Conservation (phyloP, 1,140 invertebrate species). For the Acarapis woodi region DNA sequence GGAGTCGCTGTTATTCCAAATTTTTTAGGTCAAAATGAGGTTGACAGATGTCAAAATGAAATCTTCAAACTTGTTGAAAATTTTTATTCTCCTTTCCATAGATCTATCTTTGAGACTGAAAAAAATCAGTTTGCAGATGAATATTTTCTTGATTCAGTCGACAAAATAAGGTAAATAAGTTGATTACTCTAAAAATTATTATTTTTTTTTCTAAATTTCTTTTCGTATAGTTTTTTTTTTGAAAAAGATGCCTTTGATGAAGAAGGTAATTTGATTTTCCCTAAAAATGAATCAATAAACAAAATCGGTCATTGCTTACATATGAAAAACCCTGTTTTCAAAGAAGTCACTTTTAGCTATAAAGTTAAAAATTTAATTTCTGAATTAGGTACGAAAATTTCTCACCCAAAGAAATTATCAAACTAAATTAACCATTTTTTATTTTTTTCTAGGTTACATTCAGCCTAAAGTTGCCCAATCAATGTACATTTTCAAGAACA, state of each 20-base stretch:
- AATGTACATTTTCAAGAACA: constrained; percentile 96
- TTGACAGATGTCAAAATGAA: not conserved
- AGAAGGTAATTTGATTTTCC: constrained; percentile 33
- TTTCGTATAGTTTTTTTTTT: constrained; percentile 62
- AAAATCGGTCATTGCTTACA: constrained; percentile 74
- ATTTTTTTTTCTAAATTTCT: too few species aligned
- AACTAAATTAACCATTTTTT: too few species aligned
- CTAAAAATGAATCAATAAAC: constrained; percentile 37
- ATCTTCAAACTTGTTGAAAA: not conserved
- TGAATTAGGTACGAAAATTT: too few species aligned
- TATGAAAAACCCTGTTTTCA: constrained; percentile 47
- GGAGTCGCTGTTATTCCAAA: not conserved
- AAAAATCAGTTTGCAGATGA: constrained; percentile 10
- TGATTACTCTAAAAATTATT: too few species aligned
- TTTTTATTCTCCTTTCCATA: not conserved
- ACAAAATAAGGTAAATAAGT: too few species aligned
- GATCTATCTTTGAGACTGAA: constrained; percentile 8
- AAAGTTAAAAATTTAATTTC: constrained; percentile 39
- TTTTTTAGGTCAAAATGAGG: not conserved
- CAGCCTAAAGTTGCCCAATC: constrained; percentile 67
- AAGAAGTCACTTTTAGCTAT: constrained; percentile 46
- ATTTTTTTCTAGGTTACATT: constrained; percentile 33
- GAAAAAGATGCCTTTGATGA: constrained; percentile 48
- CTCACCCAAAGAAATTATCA: too few species aligned
- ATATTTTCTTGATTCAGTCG: constrained; percentile 69